Conservation (phyloP, 1,140 invertebrate genomes). For the Hylaeus volcanicus region DNA sequence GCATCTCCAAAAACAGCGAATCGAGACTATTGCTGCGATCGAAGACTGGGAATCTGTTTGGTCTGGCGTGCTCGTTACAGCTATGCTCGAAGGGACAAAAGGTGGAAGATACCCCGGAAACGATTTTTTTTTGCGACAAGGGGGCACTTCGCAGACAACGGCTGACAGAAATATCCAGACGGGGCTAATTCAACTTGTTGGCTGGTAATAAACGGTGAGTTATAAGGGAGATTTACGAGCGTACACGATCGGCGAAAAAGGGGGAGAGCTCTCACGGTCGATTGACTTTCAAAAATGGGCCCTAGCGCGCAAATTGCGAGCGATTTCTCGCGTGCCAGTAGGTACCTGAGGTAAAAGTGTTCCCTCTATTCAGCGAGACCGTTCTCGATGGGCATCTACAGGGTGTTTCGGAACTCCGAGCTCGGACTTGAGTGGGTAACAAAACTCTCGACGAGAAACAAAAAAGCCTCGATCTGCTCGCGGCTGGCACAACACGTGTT, state of each 20-base stretch:
- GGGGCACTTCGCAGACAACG: background rate
- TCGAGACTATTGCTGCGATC: no score
- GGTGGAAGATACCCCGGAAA: background rate
- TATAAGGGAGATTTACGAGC: constrained; percentile 63
- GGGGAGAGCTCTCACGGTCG: constrained; percentile 52
- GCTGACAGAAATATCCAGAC: constrained; percentile 51
- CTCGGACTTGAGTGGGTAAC: background rate
- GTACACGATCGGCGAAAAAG: constrained; percentile 54
- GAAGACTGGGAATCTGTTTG: no score
- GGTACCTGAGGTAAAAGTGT: constrained; percentile 29
- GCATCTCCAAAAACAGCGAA: no score
- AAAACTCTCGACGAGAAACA: background rate
- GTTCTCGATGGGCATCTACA: background rate
- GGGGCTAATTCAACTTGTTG: constrained; percentile 56
- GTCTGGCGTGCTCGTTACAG: no score
- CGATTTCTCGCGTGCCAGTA: constrained; percentile 46
- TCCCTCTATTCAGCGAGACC: constrained; percentile 1
- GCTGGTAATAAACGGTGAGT: constrained; percentile 36
- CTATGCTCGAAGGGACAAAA: background rate
- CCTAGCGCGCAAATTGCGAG: constrained; percentile 46
- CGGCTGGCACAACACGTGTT: no score
- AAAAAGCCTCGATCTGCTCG: background rate
- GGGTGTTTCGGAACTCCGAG: no score
- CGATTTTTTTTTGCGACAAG: background rate
- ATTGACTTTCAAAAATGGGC: constrained; percentile 65